Evolutionary conservation across 2,797 vertebrate genomes (phyloP), one percentile per base, ranked within the genome.

Genomic region (Pelochelys cantorii): DNA sequence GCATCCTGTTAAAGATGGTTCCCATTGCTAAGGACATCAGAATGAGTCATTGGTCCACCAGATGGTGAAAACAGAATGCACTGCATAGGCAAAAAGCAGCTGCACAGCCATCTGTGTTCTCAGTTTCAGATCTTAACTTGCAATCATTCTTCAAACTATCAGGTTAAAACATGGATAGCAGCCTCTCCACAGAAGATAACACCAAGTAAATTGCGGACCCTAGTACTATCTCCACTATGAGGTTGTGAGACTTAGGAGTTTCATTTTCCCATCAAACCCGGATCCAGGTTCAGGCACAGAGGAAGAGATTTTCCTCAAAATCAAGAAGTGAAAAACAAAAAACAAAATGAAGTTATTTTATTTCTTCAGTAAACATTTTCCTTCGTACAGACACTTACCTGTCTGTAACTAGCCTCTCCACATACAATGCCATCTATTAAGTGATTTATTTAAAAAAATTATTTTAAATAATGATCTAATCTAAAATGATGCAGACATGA

Each of bases 101-200:
- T 31, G 77, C 85, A 23, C 77, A 90, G 55, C 23, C 52, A 85
- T 59, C 55, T 31, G 14, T 68, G 71, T 80, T 52, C 57, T 79
- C 55, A 1, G 57, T 88, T 7, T 89, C 53, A 79, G 65, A 31
- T 85, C 12, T 90, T 91, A 31, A 31, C 55, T 87, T 71, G 79
- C 83, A 34, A 92, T 68, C 94, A 83, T 65, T 34, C 83, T 55
- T 89, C 90, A 85, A 91, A 89, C 81, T 59, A 27, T 81, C 27
- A 75, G 55, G 34, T 92, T 78, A 81, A 3, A 29, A 92, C 27
- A 65, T 83, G 37, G 80, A 48, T 29, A 71, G 54, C 22, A 3
- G 65, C 7, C 6, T 81, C 37, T 27, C 91, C 56, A 84, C 31
- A 7, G 11, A 92, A 60, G 23, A 81, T 80, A 53, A 68, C 8